These are phyloP conservation scores for Aphelocoma californica DNA, from an alignment of 2,797 vertebrate species.

Conservation along the genomic window DNA sequence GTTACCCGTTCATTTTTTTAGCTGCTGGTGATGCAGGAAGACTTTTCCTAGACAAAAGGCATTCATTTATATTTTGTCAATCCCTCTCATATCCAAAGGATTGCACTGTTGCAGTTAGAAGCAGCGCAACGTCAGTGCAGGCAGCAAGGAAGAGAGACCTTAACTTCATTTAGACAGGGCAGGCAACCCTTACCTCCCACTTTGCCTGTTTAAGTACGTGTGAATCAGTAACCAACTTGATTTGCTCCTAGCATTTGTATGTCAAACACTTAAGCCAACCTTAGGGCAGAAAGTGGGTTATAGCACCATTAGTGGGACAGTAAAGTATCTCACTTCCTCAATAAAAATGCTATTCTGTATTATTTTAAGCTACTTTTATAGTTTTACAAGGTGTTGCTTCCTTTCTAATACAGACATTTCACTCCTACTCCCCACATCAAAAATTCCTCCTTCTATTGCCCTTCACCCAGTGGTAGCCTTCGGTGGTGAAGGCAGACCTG, in stretches of 20 bases:
- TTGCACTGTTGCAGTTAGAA: neutral
- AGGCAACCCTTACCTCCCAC: conserved; percentile 22
- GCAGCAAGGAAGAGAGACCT: neutral
- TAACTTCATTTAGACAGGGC: neutral
- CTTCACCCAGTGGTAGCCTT: neutral
- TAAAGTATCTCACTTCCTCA: conserved; percentile 53
- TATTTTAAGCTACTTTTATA: conserved; percentile 59
- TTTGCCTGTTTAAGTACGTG: conserved; percentile 31
- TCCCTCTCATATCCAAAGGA: neutral
- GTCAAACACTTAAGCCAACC: conserved; percentile 24
- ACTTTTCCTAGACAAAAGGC: neutral
- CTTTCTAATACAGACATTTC: conserved; percentile 36
- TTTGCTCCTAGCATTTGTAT: conserved; percentile 7
- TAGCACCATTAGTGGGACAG: conserved; percentile 36
- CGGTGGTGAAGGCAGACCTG: neutral
- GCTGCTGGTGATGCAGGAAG: neutral
- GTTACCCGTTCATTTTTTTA: neutral
- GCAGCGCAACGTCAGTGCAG: neutral
- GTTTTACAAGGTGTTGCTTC: conserved; percentile 55
- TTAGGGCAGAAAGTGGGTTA: neutral
- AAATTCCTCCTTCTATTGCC: neutral
- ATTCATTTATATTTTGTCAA: neutral
- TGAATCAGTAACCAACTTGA: conserved; percentile 58
- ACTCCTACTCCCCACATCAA: neutral
- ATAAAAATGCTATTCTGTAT: conserved; percentile 33